Base-by-base conservation (phyloP, 2,888 invertebrate genomes). In the Cheilosia vulpina region DNA sequence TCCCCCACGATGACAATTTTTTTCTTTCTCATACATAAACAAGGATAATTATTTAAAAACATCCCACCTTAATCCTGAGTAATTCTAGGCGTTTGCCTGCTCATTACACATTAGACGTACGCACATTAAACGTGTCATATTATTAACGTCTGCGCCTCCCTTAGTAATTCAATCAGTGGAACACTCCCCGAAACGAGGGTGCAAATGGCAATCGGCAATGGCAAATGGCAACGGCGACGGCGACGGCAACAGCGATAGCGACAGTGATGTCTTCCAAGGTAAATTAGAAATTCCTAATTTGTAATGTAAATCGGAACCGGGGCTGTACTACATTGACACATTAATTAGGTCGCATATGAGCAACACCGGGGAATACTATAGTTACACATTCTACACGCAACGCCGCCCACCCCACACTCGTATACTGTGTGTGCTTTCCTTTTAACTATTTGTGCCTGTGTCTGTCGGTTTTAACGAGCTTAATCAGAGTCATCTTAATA, bases 211-310 rank as follows among this genome's bases (percentile, higher is more conserved):
- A 17, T 15, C 15, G 38, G 47, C 31, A 73, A 27, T 5, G 0
- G 19, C 7, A 19, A 41, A 27, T 15, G 45, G 47, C 63, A 53
- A 13, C 3, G 15, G 38, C 34, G 9, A 75, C 9, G 38, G 47
- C 31, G 65, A 55, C 24, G 9, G 57, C 17, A 38, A 55, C 43
- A 45, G 52, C 57, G n/a, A 45, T 34, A 50, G 21, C n/a, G 38
- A 57, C n/a, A 38, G 47, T 73, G 69, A 62, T 57, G 41, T 66
- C 45, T 60, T 57, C 43, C 66, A 66, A 78, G 66, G 60, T 52
- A 63, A 83, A 83, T 83, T 78, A 73, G 68, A 68, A 83, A 73
- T 63, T 78, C 63, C 79, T 79, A 84, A 84, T 84, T 84, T 75
- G 73, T 63, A 69, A 75, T 79, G 84, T 84, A 75, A 84, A 84